Evolutionary conservation across 2,113 vertebrate genomes (phyloP), one percentile per base, ranked within the genome.

Genomic region (Marmota flaviventris): DNA sequence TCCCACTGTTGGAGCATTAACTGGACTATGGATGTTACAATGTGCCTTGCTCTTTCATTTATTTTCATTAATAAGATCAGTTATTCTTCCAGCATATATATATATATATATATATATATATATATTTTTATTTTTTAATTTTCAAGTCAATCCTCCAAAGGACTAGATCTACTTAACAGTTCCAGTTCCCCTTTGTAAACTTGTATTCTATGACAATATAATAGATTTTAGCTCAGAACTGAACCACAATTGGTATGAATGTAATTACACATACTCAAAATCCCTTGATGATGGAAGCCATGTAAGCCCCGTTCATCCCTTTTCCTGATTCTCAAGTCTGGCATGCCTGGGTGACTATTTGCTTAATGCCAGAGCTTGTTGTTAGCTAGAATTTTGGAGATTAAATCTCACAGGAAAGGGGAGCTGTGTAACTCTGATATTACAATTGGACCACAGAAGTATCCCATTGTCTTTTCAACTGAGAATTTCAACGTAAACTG

Each of bases 21-120:
- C 14, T n/a, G 16, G 32, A n/a, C 67, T n/a, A 16, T 12, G 12
- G 67, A n/a, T 84, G 2, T 92, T 37, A 72, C 39, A 78, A 5
- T 77, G 20, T 24, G 4, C 51, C 9, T 18, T 82, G 1, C 0
- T 89, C 7, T 93, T 75, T 85, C n/a, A 67, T 3, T 76, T 18
- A 91, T 76, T 94, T 37, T 85, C 1, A 70, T 73, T 78, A 69
- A 29, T 20, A 72, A 76, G 25, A 82, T 70, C 22, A 85, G 61
- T 73, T 96, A 58, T 70, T 95, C 32, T 82, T 90, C 16, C 20
- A 67, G 8, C 83, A 12, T 77, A 37, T 22, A 97, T 34, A 32
- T 65, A 81, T 88, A 11, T 48, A 42, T 93, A 94, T 72, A 25
- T 82, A 83, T 88, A 76, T 67, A 37, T 22, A 97, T 34, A 32